A percentile compares a stretch with the other conserved stretches of the same genome.
Evolutionary conservation across 2,113 vertebrate genomes (phyloP).

Genomic region (Lophura nycthemera): DNA sequence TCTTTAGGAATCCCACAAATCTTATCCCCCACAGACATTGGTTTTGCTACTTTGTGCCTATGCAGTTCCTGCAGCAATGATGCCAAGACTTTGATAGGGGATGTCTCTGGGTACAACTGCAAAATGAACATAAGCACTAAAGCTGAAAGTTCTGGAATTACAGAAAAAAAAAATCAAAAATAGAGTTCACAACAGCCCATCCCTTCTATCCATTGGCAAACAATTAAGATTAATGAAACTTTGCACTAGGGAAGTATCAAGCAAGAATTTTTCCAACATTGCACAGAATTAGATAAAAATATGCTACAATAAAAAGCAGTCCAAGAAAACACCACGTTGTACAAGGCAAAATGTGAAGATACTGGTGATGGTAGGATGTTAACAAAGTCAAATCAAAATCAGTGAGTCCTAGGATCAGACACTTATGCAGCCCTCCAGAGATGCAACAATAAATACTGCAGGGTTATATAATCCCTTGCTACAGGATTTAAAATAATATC

Average conservation of each 20-base stretch:
- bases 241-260: neutral
- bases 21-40: neutral
- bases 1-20: neutral
- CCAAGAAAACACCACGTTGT: neutral
- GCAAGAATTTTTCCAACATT: neutral
- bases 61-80: neutral
- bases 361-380: neutral
- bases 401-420: neutral
- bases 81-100: neutral
- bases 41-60: neutral
- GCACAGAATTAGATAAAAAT: neutral
- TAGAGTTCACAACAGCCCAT: neutral
- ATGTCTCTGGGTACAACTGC: neutral
- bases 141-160: neutral
- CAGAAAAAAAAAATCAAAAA: neutral
- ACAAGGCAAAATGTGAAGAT: neutral
- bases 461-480: neutral
- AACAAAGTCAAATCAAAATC: neutral
- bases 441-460: neutral
- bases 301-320: neutral
- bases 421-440: neutral
- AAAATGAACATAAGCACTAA: neutral
- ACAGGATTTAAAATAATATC: conserved; percentile 31
- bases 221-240: neutral
- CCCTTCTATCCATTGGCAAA: neutral